phyloP scores from a whole-genome alignment of 2,113 vertebrate genomes.

The Pao palembangensis region DNA sequence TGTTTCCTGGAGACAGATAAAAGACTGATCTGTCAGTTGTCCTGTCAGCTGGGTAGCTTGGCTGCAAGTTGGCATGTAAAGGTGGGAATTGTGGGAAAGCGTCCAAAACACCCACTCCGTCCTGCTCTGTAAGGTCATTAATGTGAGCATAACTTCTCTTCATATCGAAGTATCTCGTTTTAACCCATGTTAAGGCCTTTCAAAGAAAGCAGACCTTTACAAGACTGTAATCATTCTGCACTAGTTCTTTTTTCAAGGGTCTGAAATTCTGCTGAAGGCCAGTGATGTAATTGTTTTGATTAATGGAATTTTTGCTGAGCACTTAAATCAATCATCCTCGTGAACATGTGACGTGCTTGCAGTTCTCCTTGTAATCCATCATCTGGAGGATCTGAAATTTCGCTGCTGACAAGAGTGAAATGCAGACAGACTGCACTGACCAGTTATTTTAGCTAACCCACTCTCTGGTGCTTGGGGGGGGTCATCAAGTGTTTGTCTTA shows the following conservation, averaged over 20 bases:
- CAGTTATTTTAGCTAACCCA: slow-evolving; percentile 17
- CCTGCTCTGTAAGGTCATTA: too few species aligned
- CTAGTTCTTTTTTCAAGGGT: too few species aligned
- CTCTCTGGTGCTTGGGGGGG: neutral
- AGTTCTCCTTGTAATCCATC: neutral
- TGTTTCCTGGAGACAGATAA: slow-evolving; percentile 29
- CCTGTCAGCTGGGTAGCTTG: slow-evolving; percentile 12
- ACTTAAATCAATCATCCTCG: neutral
- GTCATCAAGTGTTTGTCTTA: too few species aligned
- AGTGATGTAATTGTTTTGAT: neutral
- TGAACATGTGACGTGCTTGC: neutral
- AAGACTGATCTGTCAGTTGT: slow-evolving; percentile 18
- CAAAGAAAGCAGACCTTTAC: too few species aligned
- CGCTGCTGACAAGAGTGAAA: slow-evolving; percentile 4
- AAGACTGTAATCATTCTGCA: too few species aligned
- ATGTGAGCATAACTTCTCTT: too few species aligned
- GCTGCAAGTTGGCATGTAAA: slow-evolving; percentile 22
- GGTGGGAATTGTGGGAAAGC: neutral
- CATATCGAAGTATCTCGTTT: too few species aligned
- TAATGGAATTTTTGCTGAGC: slow-evolving; percentile 3
- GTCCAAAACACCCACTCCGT: too few species aligned
- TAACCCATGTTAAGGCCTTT: too few species aligned
- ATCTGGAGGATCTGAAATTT: slow-evolving; percentile 2
- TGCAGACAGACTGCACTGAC: neutral
- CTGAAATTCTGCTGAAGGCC: too few species aligned